Evolutionary conservation across 2,888 invertebrate species (phyloP), one percentile per base, ranked within the genome.

Genomic region (Himalopsyche tibetana): DNA sequence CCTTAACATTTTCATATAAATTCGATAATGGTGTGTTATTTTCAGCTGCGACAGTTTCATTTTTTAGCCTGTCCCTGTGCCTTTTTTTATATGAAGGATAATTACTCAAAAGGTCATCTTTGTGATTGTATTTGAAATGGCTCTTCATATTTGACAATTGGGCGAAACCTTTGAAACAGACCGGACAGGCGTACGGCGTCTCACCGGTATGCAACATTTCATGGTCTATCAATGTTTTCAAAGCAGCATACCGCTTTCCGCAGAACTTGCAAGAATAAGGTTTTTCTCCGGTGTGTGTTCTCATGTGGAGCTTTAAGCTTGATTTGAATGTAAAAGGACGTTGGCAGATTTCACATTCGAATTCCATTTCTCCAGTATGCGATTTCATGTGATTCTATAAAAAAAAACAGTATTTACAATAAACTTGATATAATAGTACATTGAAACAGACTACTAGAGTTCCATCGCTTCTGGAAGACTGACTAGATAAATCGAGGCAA

Each of bases 91-190:
- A 86, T 2, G 84, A 85, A n/a, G 85, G 87, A 79, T 84, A 87
- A 80, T 87, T 84, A 38, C 45, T 83, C 17, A 87, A 79, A 42
- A 85, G 82, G 40, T 82, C 55, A 12, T 85, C 87, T 63, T 87
- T 87, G 38, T 87, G 87, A 80, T 87, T 87, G 82, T 87, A 87
- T 38, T 84, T 42, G 84, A 87, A 87, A 91, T 93, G 93, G 0
- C 93, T 91, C 82, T 93, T 93, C 85, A 93, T 92, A 0, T 93
- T 93, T 63, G 92, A 92, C 90, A 92, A 92, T 87, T 93, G 93
- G 0, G 93, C 92, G 90, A 93, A 93, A 12, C 93, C 92, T 0
- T 93, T 91, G 89, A 90, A 91, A 89, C 93, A 93, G 88, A 93
- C 92, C 82, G 92, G 92, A 86, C 93, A 93, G 79, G 92, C 91